Percentiles rank a stretch among this genome's conserved stretches.
Evolutionary conservation across 92 coral and sea anemone genomes (phyloP).

Genomic region (Porites cylindrica): DNA sequence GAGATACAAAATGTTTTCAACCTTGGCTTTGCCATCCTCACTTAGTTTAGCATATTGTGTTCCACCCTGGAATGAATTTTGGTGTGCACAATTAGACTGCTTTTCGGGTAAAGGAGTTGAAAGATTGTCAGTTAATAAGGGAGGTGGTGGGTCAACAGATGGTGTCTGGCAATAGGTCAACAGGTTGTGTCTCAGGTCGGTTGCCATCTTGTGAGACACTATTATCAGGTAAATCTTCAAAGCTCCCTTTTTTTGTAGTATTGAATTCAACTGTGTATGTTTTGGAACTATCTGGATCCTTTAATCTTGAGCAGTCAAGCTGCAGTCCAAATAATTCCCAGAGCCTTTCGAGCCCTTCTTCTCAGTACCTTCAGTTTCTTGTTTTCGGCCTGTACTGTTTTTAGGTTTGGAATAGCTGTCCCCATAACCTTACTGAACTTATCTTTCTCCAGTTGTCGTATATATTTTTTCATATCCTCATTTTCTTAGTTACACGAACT

Average conservation of each 20-base stretch:
- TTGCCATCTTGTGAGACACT: conserved; percentile 1
- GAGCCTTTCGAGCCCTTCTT: conserved; percentile 58
- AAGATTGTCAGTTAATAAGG: conserved; percentile 13
- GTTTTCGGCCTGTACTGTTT: conserved; percentile 56
- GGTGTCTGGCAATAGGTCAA: not conserved
- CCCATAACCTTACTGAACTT: conserved; percentile 25
- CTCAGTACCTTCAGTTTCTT: conserved; percentile 54
- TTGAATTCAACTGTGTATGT: conserved; percentile 32
- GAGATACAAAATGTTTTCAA: conserved; percentile 59
- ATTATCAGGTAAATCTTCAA: not conserved
- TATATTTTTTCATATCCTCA: conserved; percentile 44
- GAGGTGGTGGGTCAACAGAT: not conserved
- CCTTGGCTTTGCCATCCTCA: conserved; percentile 59
- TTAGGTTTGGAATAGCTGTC: conserved; percentile 45
- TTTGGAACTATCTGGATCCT: conserved; percentile 31
- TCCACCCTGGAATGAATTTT: not conserved
- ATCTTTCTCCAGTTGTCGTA: conserved; percentile 61
- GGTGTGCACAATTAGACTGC: not conserved
- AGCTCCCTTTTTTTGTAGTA: no score
- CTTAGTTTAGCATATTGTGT: conserved; percentile 37
- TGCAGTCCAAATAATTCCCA: conserved; percentile 51
- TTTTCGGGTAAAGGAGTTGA: not conserved
- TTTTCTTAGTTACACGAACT: conserved; percentile 7
- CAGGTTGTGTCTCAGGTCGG: not conserved
- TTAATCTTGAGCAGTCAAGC: conserved; percentile 49